Conservation (phyloP, 1,140 invertebrate species). For the Harlomillsia oculata region DNA sequence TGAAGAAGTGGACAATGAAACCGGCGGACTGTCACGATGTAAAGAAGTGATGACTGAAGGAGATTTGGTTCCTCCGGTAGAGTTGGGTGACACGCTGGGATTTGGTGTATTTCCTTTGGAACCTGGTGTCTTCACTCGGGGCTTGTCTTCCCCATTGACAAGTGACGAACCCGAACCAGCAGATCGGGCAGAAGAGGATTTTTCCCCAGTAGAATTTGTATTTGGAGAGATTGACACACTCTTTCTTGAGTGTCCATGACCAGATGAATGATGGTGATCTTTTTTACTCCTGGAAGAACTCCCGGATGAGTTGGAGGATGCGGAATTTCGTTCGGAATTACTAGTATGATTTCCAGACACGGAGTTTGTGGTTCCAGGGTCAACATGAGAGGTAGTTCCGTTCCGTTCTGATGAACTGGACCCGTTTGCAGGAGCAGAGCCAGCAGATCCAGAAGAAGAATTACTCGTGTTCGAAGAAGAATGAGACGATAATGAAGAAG, state of each 20-base stretch:
- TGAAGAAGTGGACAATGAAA: slow-evolving; percentile 3
- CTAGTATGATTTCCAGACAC: too few species aligned
- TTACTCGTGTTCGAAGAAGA: slow-evolving; percentile 12
- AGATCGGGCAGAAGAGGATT: too few species aligned
- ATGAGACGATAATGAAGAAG: slow-evolving; percentile 1
- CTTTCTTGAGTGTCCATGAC: slow-evolving; percentile 3
- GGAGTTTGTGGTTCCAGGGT: too few species aligned
- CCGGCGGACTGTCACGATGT: slow-evolving; percentile 9
- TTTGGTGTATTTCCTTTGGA: slow-evolving; percentile 10
- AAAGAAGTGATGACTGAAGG: slow-evolving; percentile 19
- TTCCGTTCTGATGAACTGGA: too few species aligned
- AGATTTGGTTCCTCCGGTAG: neutral
- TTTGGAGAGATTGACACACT: slow-evolving; percentile 6
- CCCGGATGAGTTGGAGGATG: neutral
- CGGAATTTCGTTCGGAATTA: too few species aligned
- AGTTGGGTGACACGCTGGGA: neutral
- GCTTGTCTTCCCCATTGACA: neutral
- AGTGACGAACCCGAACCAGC: too few species aligned
- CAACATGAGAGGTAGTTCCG: too few species aligned
- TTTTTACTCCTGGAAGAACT: neutral
- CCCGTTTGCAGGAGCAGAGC: neutral
- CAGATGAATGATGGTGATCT: neutral
- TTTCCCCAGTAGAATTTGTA: neutral
- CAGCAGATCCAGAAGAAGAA: neutral
- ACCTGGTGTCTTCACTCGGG: neutral